Evolutionary conservation across 35 echinoderm and acorn worm genomes (phyloP), one percentile per base, ranked within the genome.

Genomic region (Hemicentrotus pulcherrimus): DNA sequence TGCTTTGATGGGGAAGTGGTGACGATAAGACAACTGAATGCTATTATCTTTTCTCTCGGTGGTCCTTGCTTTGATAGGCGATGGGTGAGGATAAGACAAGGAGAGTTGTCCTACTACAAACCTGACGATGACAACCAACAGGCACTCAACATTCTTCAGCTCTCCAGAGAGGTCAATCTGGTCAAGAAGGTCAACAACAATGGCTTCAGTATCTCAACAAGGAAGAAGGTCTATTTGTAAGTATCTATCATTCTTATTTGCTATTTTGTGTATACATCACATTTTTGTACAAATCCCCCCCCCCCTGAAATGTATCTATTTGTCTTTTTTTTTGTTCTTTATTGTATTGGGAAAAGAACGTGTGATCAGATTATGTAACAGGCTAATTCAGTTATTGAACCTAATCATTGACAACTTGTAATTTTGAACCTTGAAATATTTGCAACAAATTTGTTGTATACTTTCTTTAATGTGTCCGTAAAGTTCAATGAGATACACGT

Each of bases 51-150:
- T 59, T 59, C 52, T 59, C 65, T 78, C 6, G 28, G n/a, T 78
- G 65, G 19, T 78, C 19, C 32, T 90, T 90, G 32, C 24, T 47
- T 90, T 47, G 88, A 33, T 90, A 90, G 98, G 95, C 96, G 98
- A 30, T 99, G 98, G 98, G 97, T 99, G 2, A 94, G 98, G 31
- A 99, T 99, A 86, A 70, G 98, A 86, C 96, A 99, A 91, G 98
- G 98, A 31, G 98, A 99, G 88, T 86, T 99, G 46, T 99, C 98
- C 3, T 99, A 99, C 86, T 99, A 99, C 95, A 99, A 99, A 93
- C 98, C 97, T 32, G 98, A 97, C 96, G 98, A 99, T 88, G 98
- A 99, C 33, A 97, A 98, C 87, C 98, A 99, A 86, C 97, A 97
- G 86, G 98, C 98, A 41, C 92, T 99, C n/a, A 99, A 99, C 94